Evolutionary conservation across 2,113 vertebrate genomes (phyloP).

Genomic region (Pseudonaja textilis): DNA sequence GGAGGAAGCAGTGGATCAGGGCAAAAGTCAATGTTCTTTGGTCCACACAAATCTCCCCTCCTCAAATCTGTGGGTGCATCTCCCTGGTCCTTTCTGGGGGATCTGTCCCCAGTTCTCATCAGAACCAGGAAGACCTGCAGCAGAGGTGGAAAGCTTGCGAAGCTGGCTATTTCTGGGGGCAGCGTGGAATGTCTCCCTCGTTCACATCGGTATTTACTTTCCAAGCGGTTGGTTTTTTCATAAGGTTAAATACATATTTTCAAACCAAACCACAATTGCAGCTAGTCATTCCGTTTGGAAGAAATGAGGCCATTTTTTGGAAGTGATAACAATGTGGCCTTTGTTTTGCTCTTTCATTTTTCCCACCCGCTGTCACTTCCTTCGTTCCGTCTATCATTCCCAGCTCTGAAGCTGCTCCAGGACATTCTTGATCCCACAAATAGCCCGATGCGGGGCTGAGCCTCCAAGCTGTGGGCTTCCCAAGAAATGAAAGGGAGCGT

Average conservation of each 20-base stretch:
- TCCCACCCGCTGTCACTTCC: conserved; percentile 22
- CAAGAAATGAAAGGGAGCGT: neutral
- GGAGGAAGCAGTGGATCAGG: conserved; percentile 40
- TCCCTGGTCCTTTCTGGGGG: neutral
- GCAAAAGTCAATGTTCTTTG: conserved; percentile 21
- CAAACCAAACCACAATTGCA: conserved; percentile 63
- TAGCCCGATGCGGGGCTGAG: conserved; percentile 17
- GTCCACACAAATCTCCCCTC: conserved; percentile 10
- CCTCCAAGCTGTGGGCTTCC: neutral
- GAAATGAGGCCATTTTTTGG: conserved; percentile 51
- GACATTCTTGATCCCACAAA: conserved; percentile 51
- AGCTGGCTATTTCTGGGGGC: conserved; percentile 34
- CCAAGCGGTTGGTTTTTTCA: conserved; percentile 58
- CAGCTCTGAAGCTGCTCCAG: conserved; percentile 47
- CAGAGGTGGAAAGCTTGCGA: conserved; percentile 32
- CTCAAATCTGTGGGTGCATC: neutral
- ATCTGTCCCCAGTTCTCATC: neutral
- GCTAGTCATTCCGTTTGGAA: conserved; percentile 58
- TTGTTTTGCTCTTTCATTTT: conserved; percentile 51
- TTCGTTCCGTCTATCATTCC: conserved; percentile 46
- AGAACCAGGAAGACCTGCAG: conserved; percentile 4
- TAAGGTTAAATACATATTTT: conserved; percentile 65
- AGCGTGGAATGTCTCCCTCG: conserved; percentile 44
- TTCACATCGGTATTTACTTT: conserved; percentile 53
- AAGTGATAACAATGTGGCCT: conserved; percentile 67